These are phyloP conservation scores for Mya arenaria DNA, from an alignment of 1,140 invertebrate species.

Conservation along the genomic window DNA sequence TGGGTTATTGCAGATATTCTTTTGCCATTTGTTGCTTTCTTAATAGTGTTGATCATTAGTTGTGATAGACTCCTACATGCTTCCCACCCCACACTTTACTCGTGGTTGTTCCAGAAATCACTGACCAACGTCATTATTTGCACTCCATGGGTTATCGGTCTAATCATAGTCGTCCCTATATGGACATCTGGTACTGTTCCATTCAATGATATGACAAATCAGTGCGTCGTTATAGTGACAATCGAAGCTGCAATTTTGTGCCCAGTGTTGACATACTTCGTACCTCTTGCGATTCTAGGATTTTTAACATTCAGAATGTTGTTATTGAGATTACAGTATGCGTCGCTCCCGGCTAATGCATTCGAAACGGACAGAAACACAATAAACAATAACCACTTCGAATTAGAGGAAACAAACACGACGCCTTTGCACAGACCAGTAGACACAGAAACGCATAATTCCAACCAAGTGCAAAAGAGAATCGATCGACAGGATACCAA, in stretches of 20 bases:
- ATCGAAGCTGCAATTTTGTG: slow-evolving; percentile 37
- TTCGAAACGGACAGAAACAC: not conserved
- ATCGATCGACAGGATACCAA: too few species aligned
- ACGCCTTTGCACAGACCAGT: not conserved
- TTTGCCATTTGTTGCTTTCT: slow-evolving; percentile 18
- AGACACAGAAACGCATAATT: not conserved
- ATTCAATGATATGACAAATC: not conserved
- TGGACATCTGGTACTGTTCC: slow-evolving; percentile 45
- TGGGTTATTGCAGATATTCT: slow-evolving; percentile 18
- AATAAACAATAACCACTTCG: not conserved
- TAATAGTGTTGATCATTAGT: slow-evolving; percentile 20
- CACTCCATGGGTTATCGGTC: slow-evolving; percentile 17
- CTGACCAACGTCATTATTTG: slow-evolving; percentile 5
- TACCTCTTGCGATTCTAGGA: slow-evolving; percentile 8
- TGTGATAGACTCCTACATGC: slow-evolving; percentile 8
- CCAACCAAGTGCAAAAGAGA: too few species aligned
- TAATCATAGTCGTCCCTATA: slow-evolving; percentile 24
- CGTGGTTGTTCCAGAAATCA: slow-evolving; percentile 39
- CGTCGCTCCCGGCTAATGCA: not conserved
- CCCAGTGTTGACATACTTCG: slow-evolving; percentile 30
- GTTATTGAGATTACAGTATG: not conserved
- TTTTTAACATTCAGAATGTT: slow-evolving; percentile 20
- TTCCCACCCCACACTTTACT: slow-evolving; percentile 13
- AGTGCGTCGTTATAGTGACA: slow-evolving; percentile 25
- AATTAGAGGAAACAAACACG: not conserved